A percentile compares a stretch with the other conserved stretches of the same genome.
Conservation (phyloP, 2,888 invertebrate genomes). For the Ligdia adustata region DNA sequence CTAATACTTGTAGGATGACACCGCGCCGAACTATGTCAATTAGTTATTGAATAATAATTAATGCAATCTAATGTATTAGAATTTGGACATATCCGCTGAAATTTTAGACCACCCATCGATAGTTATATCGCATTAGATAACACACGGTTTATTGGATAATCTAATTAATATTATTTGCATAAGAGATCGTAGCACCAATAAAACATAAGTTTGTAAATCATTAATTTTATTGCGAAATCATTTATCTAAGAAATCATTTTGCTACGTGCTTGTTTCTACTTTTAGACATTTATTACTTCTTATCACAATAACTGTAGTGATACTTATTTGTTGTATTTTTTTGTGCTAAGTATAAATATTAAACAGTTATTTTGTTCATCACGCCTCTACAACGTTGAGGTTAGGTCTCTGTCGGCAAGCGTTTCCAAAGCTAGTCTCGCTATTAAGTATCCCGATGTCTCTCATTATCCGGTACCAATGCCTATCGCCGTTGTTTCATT, state of each 20-base stretch:
- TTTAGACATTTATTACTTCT: too few relatives aligned
- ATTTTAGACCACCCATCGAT: conserved; percentile 13
- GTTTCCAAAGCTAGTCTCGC: conserved; percentile 48
- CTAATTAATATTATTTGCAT: conserved; percentile 12
- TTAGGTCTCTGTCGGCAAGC: conserved; percentile 22
- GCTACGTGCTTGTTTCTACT: too few relatives aligned
- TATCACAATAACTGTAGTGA: too few relatives aligned
- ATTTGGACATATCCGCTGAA: conserved; percentile 15
- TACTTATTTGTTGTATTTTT: too few relatives aligned
- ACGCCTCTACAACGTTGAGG: neutral
- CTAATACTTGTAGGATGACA: conserved; percentile 5
- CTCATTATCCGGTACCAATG: conserved; percentile 64
- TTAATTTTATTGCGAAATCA: too few relatives aligned
- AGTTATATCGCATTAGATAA: conserved; percentile 14
- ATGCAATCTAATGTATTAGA: conserved; percentile 6
- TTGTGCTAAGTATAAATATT: too few relatives aligned
- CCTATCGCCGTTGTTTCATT: conserved; percentile 63
- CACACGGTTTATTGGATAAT: conserved; percentile 12
- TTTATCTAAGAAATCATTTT: too few relatives aligned
- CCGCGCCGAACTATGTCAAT: conserved; percentile 9
- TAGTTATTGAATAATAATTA: conserved; percentile 14
- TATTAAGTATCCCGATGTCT: conserved; percentile 43
- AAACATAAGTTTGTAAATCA: too few relatives aligned
- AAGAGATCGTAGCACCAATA: too few relatives aligned
- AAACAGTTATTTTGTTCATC: too few relatives aligned